A percentile compares a stretch with the other conserved stretches of the same genome.
phyloP scores from a whole-genome alignment of 2,888 invertebrate species.

The Agrochola circellaris region DNA sequence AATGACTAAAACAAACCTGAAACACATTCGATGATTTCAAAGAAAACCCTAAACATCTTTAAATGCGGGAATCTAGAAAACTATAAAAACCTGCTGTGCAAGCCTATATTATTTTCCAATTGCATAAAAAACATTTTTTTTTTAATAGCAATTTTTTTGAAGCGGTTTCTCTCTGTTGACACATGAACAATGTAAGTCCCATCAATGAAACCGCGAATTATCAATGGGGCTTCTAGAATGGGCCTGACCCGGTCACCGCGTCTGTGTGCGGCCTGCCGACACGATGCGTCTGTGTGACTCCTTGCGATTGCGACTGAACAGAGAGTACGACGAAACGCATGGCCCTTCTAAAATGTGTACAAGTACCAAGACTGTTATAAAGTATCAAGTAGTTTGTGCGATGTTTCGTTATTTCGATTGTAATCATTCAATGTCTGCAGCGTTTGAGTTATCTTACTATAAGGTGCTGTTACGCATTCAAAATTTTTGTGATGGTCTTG shows the following conservation, averaged over 20 bases:
- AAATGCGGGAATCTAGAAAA: neutral
- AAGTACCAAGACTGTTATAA: conserved; percentile 39
- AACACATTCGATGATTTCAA: neutral
- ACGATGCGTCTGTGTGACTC: conserved; percentile 69
- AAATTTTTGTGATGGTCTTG: neutral
- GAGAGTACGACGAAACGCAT: conserved; percentile 61
- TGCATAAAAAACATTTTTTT: neutral
- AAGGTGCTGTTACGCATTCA: neutral
- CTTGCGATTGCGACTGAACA: conserved; percentile 59
- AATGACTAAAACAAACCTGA: neutral
- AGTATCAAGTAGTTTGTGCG: conserved; percentile 33
- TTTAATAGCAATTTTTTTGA: conserved; percentile 21
- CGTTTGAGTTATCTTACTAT: conserved; percentile 7
- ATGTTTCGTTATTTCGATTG: conserved; percentile 42
- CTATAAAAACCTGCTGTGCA: neutral
- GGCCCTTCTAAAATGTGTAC: conserved; percentile 59
- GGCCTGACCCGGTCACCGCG: conserved; percentile 84
- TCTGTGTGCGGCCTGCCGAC: conserved; percentile 76
- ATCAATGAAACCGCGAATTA: conserved; percentile 88
- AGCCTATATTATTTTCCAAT: neutral
- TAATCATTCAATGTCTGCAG: conserved; percentile 19
- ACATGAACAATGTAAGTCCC: conserved; percentile 72
- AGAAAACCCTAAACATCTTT: neutral
- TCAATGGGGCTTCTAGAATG: conserved; percentile 88
- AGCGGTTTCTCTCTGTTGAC: conserved; percentile 30